Evolutionary conservation across 2,888 invertebrate genomes (phyloP), one percentile per base, ranked within the genome.

Genomic region (Philaethria dido): DNA sequence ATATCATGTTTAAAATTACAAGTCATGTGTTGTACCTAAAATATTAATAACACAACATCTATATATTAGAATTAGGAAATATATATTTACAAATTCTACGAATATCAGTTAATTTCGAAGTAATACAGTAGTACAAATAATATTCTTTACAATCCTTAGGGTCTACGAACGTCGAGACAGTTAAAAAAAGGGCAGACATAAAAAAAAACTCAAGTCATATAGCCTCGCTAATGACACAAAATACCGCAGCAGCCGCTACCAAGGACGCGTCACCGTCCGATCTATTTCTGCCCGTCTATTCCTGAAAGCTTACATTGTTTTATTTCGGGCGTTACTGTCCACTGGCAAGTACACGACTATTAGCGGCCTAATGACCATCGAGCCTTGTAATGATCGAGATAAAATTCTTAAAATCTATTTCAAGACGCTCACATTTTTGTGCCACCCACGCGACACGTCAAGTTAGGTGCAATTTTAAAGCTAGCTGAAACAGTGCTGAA

Each of bases 221-320:
- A 52, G 44, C 36, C 52, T 67, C 73, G 79, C 86, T 87, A 88
- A 87, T 87, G 88, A 87, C 88, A 86, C 84, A 85, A 88, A 87
- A 85, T 87, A 79, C 83, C 83, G 77, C 80, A 75, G 74, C 72
- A 73, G 73, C 72, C 81, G 80, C 80, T 80, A 81, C 82, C 89
- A 89, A 91, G 90, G 91, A 85, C 89, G 84, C 82, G 57, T 57
- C 83, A 81, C 82, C 83, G 82, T 80, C 75, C 73, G 78, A 81
- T 80, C 84, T 90, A 90, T 90, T 90, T 91, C 78, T 80, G 82
- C 81, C 73, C 81, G 78, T 78, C 87, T 88, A 89, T 89, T 89
- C 88, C 88, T 88, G 88, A 90, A 88, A 88, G 85, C 89, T 87
- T 84, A 88, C 87, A 89, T 90, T 89, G 89, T 91, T 87, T 89